These are phyloP conservation scores for Callyntrura sp. DNA, from an alignment of 2,888 invertebrate species.

Conservation along the genomic window DNA sequence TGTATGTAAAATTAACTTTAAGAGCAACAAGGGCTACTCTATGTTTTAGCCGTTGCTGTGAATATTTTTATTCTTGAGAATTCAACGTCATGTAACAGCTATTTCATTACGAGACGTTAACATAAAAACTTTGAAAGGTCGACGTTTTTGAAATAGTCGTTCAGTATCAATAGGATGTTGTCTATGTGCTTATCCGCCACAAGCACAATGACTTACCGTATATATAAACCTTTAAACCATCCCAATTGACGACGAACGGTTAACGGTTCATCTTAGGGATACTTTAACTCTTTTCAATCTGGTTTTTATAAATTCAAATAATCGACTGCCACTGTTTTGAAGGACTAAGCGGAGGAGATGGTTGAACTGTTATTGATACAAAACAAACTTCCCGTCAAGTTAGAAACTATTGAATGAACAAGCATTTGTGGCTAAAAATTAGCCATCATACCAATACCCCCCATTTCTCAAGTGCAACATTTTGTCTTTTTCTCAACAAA, in stretches of 20 bases:
- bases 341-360: background rate
- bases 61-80: conserved; percentile 15
- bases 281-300: too few relatives aligned
- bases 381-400: background rate
- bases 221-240: too few relatives aligned
- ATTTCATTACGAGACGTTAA: background rate
- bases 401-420: conserved; percentile 1
- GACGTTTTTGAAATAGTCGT: too few relatives aligned
- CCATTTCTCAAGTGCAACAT: background rate
- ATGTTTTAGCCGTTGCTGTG: background rate
- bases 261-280: too few relatives aligned
- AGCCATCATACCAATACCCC: conserved; percentile 16
- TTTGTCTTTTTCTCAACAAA: conserved; percentile 1
- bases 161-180: too few relatives aligned
- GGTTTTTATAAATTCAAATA: background rate
- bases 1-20: background rate
- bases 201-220: too few relatives aligned
- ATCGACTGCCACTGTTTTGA: background rate
- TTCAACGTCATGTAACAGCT: conserved; percentile 13
- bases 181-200: too few relatives aligned
- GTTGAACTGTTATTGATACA: conserved; percentile 15
- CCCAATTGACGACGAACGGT: too few relatives aligned
- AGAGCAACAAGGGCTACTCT: background rate
- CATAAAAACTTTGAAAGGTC: too few relatives aligned
- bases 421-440: background rate